phyloP scores from a whole-genome alignment of 1,140 invertebrate species.

The Homarus americanus region DNA sequence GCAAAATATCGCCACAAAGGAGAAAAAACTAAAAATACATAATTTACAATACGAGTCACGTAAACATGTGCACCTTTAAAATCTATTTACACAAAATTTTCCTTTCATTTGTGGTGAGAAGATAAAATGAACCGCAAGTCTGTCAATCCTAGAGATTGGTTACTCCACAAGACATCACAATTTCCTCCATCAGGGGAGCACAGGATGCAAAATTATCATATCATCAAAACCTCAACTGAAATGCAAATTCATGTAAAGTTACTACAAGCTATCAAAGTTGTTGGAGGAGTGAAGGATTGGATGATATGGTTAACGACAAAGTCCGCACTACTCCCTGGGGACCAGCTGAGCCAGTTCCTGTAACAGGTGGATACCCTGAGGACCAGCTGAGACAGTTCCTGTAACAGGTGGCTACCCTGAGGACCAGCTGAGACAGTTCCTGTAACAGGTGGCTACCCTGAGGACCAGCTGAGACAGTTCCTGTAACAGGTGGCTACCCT shows the following conservation, averaged over 20 bases:
- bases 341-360: background rate
- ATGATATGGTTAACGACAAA: background rate
- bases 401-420: background rate
- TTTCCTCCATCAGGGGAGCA: background rate
- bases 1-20: too few relatives aligned
- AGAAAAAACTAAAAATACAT: too few relatives aligned
- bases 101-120: background rate
- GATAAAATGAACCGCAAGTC: conserved; percentile 36
- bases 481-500: background rate
- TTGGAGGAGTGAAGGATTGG: background rate
- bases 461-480: background rate
- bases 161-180: background rate
- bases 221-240: too few relatives aligned
- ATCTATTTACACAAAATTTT: conserved; percentile 12
- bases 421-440: background rate
- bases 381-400: background rate
- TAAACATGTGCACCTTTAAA: conserved; percentile 28
- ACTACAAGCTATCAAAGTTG: background rate
- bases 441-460: background rate
- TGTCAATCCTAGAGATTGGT: conserved; percentile 17
- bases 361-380: background rate
- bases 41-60: background rate
- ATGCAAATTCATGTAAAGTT: background rate
- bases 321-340: background rate
- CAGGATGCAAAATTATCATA: too few relatives aligned